A percentile compares a stretch with the other conserved stretches of the same genome.
Evolutionary conservation across 2,797 vertebrate species (phyloP).

Genomic region (Tauraco hartlaubi): DNA sequence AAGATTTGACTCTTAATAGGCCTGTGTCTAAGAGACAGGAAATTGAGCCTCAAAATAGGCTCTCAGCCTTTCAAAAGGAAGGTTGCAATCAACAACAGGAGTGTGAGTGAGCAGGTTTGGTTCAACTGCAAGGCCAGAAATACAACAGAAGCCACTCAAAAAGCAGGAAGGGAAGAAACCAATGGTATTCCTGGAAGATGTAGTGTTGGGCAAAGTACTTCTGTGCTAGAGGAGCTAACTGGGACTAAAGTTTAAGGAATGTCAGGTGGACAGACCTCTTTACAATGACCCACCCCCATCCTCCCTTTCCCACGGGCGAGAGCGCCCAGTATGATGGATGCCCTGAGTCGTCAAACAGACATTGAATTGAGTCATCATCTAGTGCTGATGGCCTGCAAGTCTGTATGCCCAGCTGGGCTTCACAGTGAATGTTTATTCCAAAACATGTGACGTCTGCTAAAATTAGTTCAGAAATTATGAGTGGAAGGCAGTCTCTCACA

Average conservation of each 20-base stretch:
- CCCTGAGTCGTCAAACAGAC: background rate
- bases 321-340: background rate
- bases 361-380: background rate
- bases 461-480: background rate
- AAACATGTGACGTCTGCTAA: background rate
- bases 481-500: background rate
- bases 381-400: background rate
- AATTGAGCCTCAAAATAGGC: background rate
- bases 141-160: background rate
- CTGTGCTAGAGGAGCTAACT: background rate
- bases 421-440: background rate
- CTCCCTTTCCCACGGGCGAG: background rate
- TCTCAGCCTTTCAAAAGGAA: background rate
- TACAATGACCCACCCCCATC: rapidly evolving
- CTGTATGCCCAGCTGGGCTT: background rate
- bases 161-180: background rate
- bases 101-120: background rate
- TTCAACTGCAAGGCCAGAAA: background rate
- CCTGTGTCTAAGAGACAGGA: background rate
- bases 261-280: background rate
- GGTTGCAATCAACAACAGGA: rapidly evolving
- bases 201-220: background rate
- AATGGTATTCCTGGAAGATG: background rate
- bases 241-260: background rate
- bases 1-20: background rate